A percentile compares a stretch with the other conserved stretches of the same genome.
These are phyloP conservation scores for Drosophila kokeensis DNA, from an alignment of 2,888 invertebrate species.

Conservation along the genomic window DNA sequence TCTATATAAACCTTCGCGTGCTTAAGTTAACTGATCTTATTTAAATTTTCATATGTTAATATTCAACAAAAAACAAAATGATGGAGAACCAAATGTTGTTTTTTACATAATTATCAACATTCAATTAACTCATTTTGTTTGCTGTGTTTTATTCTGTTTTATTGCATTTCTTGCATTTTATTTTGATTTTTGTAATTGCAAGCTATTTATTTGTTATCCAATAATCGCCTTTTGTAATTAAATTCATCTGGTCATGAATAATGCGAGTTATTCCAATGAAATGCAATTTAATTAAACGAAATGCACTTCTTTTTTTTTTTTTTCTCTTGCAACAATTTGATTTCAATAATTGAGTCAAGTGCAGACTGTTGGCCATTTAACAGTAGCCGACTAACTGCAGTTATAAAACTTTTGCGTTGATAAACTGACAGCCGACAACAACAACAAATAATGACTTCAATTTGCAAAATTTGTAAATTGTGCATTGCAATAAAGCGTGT, in stretches of 20 bases:
- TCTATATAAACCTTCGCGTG: background rate
- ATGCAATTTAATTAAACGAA: slow-evolving; percentile 40
- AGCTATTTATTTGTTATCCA: background rate
- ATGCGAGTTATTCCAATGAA: slow-evolving; percentile 38
- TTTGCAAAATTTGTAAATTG: slow-evolving; percentile 19
- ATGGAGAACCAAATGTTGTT: background rate
- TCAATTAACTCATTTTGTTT: background rate
- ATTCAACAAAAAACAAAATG: background rate
- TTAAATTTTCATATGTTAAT: background rate
- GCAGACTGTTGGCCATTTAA: slow-evolving; percentile 25
- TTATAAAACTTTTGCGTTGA: slow-evolving; percentile 18
- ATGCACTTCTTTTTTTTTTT: background rate
- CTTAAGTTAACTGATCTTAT: background rate
- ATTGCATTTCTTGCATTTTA: background rate
- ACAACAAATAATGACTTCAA: slow-evolving; percentile 28
- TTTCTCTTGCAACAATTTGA: background rate
- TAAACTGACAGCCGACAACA: background rate
- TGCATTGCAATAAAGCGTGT: slow-evolving; percentile 11
- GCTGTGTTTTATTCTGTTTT: background rate
- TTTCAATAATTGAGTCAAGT: slow-evolving; percentile 24
- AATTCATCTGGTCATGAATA: slow-evolving; percentile 15
- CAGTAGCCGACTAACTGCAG: slow-evolving; percentile 16
- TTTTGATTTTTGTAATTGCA: background rate
- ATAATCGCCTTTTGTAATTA: slow-evolving; percentile 5
- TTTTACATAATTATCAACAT: background rate